Evolutionary conservation across 2,888 invertebrate species (phyloP), one percentile per base, ranked within the genome.

Genomic region (Flexamia atlantica): DNA sequence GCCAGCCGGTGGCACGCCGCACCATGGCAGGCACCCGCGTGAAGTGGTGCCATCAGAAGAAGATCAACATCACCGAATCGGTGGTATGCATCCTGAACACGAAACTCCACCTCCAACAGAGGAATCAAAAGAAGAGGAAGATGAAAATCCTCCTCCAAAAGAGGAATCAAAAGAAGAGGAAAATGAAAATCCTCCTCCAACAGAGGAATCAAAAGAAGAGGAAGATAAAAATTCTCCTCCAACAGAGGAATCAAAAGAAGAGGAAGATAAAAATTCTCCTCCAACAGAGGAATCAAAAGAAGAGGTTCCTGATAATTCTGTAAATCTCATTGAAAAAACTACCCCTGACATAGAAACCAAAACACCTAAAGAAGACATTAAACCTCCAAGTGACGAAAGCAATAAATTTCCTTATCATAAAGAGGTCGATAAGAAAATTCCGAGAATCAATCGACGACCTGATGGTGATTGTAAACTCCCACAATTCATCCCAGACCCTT

Each of bases 401-500:
- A 17, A 25, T 9, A 60, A 60, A 25, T 25, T 60, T 60, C 25
- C 3, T 3, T 17, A 20, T 25, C 3, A 60, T 25, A 25, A 60
- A 25, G 60, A 60, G 17, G 14, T 60, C 25, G 60, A 60, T 14
- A 60, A 60, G 17, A 20, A 60, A 60, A 23, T 60, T 60, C 60
- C 60, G 9, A 20, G 60, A 60, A 60, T 60, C n/a, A n/a, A n/a
- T n/a, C n/a, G n/a, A n/a, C n/a, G n/a, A n/a, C n/a, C n/a, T 17
- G 23, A 60, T 23, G 20, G 42, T 36, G 42, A 40, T 10, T 74
- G 74, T 25, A 14, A 40, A 5, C 40, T 42, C 10, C 30, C 17
- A 5, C 40, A 74, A 9, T 74, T 74, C 23, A 42, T 74, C 17
- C 74, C 74, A 3, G 74, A 74, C 25, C 40, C 74, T 25, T 74